Evolutionary conservation across 2,888 invertebrate genomes (phyloP).

Genomic region (Andrena fulva): DNA sequence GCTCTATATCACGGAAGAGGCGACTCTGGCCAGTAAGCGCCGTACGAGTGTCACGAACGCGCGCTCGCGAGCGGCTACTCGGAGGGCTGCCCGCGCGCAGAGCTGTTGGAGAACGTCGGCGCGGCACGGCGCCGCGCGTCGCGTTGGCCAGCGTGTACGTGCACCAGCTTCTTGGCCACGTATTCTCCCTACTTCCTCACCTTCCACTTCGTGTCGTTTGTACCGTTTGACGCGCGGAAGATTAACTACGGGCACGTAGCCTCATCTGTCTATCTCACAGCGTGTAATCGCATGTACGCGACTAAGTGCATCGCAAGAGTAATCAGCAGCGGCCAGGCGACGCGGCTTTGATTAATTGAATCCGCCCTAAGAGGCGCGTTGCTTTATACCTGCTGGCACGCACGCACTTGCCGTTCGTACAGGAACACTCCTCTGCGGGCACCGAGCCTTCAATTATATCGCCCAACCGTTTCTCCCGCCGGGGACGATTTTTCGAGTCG

Average conservation of each 20-base stretch:
- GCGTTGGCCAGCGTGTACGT: slow-evolving; percentile 27
- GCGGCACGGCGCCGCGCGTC: background rate
- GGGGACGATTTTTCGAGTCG: background rate
- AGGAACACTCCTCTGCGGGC: background rate
- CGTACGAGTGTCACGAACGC: slow-evolving; percentile 23
- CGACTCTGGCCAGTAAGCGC: slow-evolving; percentile 17
- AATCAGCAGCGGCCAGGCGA: slow-evolving; percentile 77
- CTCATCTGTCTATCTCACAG: slow-evolving; percentile 82
- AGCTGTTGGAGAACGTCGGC: slow-evolving; percentile 10
- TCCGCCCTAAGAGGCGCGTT: slow-evolving; percentile 67
- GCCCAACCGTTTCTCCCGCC: slow-evolving; percentile 15
- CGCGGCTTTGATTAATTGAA: slow-evolving; percentile 81
- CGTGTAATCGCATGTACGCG: slow-evolving; percentile 82
- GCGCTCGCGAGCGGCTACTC: slow-evolving; percentile 7
- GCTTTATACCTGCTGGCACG: slow-evolving; percentile 64
- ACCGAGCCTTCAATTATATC: slow-evolving; percentile 46
- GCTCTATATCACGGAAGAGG: slow-evolving; percentile 45
- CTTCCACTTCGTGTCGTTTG: slow-evolving; percentile 73
- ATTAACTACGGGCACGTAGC: slow-evolving; percentile 82
- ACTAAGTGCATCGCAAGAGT: slow-evolving; percentile 82
- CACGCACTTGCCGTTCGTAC: slow-evolving; percentile 43
- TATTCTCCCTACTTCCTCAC: slow-evolving; percentile 60
- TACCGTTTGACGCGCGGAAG: slow-evolving; percentile 81
- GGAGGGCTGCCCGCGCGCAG: slow-evolving; percentile 15
- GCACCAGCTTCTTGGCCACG: slow-evolving; percentile 53